Evolutionary conservation across 1,140 invertebrate species (phyloP).

Genomic region (Rhopalosiphum padi): DNA sequence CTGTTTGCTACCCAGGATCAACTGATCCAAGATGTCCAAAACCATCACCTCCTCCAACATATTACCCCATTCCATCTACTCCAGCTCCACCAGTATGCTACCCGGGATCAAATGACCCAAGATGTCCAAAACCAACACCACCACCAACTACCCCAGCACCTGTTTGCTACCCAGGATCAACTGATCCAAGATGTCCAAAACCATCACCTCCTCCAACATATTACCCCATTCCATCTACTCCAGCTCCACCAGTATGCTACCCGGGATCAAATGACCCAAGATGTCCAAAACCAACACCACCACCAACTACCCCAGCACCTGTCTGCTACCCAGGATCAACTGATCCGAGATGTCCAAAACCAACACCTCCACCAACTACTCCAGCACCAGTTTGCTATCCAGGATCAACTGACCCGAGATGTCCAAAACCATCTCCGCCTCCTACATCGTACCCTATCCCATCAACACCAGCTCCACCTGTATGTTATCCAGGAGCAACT

Average conservation of each 20-base stretch:
- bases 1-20: not conserved
- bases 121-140: not conserved
- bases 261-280: constrained; percentile 56
- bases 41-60: constrained; percentile 44
- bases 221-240: constrained; percentile 56
- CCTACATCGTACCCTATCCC: not conserved
- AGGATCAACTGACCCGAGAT: too few relatives aligned
- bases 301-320: too few relatives aligned
- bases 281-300: too few relatives aligned
- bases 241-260: constrained; percentile 57
- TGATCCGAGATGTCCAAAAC: too few relatives aligned
- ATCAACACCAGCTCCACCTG: constrained; percentile 58
- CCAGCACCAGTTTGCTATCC: too few relatives aligned
- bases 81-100: constrained; percentile 59
- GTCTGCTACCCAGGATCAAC: constrained; percentile 58
- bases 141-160: constrained; percentile 56
- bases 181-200: constrained; percentile 62
- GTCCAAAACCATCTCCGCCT: too few relatives aligned
- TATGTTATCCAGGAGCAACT: constrained; percentile 62
- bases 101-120: not conserved
- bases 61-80: constrained; percentile 49
- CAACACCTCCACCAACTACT: too few relatives aligned
- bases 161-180: constrained; percentile 63
- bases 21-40: not conserved
- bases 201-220: constrained; percentile 58